Evolutionary conservation across 2,797 vertebrate species (phyloP).

Genomic region (Lophius americanus): DNA sequence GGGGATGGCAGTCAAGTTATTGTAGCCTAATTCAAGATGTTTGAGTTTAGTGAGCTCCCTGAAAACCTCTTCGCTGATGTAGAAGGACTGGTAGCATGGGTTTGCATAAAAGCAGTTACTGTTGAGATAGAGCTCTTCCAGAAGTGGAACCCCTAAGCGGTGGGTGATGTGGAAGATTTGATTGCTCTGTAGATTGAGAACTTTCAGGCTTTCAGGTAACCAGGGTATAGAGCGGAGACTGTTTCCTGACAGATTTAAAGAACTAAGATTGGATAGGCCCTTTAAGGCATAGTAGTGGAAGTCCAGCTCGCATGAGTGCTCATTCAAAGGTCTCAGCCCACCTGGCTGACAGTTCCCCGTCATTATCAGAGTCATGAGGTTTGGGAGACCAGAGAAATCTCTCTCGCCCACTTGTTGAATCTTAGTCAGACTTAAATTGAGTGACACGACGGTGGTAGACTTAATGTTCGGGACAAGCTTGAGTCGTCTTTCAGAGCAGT

Average conservation of each 20-base stretch:
- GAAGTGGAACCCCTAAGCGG: constrained; percentile 65
- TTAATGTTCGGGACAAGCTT: constrained; percentile 72
- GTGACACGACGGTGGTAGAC: constrained; percentile 60
- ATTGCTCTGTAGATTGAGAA: constrained; percentile 82
- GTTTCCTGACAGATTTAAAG: constrained; percentile 83
- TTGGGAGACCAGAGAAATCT: constrained; percentile 74
- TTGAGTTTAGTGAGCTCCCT: constrained; percentile 73
- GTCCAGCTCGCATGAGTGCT: constrained; percentile 71
- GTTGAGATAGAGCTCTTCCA: constrained; percentile 73
- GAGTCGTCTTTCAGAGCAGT: constrained; percentile 79
- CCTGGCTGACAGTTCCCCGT: constrained; percentile 81
- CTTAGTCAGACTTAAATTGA: constrained; percentile 77
- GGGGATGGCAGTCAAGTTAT: constrained; percentile 84
- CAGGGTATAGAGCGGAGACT: constrained; percentile 80
- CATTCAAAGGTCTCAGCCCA: constrained; percentile 51
- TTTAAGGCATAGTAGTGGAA: constrained; percentile 80
- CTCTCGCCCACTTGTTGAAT: constrained; percentile 65
- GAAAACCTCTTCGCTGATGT: constrained; percentile 76
- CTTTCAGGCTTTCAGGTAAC: constrained; percentile 77
- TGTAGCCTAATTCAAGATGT: constrained; percentile 81
- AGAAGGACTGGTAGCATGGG: constrained; percentile 76
- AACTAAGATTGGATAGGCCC: constrained; percentile 66
- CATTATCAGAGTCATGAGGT: constrained; percentile 78
- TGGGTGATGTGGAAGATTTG: constrained; percentile 73
- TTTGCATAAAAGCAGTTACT: constrained; percentile 88